Evolutionary conservation across 2,113 vertebrate species (phyloP), one percentile per base, ranked within the genome.

Genomic region (Equus quagga): DNA sequence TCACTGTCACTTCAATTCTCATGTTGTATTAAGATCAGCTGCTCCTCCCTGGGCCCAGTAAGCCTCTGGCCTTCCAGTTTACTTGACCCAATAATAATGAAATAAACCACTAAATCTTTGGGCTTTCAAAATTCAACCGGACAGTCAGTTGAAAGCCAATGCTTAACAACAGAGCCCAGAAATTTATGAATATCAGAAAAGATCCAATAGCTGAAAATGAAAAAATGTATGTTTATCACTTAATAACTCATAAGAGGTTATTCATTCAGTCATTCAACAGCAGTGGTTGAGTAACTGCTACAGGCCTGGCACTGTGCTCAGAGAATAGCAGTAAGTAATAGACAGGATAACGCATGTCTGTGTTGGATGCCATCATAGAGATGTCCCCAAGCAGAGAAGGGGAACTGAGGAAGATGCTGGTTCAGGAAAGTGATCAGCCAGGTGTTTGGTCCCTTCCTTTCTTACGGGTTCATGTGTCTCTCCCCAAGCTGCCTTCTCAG

Each of bases 121-220:
- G 56, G 78, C 64, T 88, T 96, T 75, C 28, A 82, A 89, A 93
- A 89, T 89, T 85, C 60, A 91, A 14, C 54, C 31, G 15, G 19
- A 58, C 26, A 75, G 3, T 65, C 49, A 26, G 5, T 33, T 58
- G 28, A 95, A 94, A 96, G 23, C 41, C 58, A 72, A 19, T 18
- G 31, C 18, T 90, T 95, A 6, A 91, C 36, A 89, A 92, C 51
- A 87, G 62, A 83, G 23, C 12, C 36, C 69, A 94, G 33, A 64
- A 80, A 92, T 80, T 69, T 80, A 70, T 51, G 44, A 88, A 83
- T 56, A 67, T 19, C 36, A 64, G n/a, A 33, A 92, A 96, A 97
- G 23, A 1, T 36, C 13, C 36, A 44, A 89, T 14, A 51, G 18
- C 33, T 90, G 8, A 58, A 21, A 54, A 28, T 7, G 15, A 23